Percentiles rank a stretch among this genome's conserved stretches.
Conservation (phyloP, 92 coral and sea anemone species). For the Heliopora coerulea region DNA sequence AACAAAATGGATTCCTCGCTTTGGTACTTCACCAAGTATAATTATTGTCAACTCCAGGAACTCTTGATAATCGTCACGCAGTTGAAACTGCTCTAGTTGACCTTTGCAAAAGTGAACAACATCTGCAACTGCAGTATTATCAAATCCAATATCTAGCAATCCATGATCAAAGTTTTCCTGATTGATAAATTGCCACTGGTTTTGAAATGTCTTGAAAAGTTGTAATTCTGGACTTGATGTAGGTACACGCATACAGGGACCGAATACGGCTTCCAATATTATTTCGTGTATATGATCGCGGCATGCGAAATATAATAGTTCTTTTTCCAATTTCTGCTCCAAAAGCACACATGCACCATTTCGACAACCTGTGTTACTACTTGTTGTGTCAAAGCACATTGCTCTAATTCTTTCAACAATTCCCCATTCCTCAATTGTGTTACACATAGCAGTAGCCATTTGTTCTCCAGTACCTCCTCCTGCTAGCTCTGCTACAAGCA, state of each 20-base stretch:
- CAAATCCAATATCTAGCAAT: too few relatives aligned
- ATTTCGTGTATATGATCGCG: neutral
- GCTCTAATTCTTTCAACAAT: too few relatives aligned
- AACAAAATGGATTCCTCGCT: neutral
- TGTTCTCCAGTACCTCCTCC: too few relatives aligned
- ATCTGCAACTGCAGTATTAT: neutral
- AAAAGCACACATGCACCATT: too few relatives aligned
- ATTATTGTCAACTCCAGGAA: neutral
- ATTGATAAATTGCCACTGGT: neutral
- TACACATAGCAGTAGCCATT: too few relatives aligned
- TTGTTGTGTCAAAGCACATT: too few relatives aligned
- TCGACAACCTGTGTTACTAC: too few relatives aligned
- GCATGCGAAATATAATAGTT: neutral
- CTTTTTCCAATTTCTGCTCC: neutral
- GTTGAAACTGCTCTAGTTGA: neutral
- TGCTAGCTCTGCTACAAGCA: too few relatives aligned
- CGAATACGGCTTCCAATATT: too few relatives aligned
- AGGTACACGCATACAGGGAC: neutral
- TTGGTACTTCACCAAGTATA: neutral
- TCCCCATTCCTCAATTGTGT: too few relatives aligned
- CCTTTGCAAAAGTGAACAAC: neutral
- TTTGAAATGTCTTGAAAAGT: neutral
- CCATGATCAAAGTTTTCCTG: neutral
- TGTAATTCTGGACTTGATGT: neutral
- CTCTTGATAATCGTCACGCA: neutral